Conservation (phyloP, 2,113 vertebrate species). For the Nannospalax galili region DNA sequence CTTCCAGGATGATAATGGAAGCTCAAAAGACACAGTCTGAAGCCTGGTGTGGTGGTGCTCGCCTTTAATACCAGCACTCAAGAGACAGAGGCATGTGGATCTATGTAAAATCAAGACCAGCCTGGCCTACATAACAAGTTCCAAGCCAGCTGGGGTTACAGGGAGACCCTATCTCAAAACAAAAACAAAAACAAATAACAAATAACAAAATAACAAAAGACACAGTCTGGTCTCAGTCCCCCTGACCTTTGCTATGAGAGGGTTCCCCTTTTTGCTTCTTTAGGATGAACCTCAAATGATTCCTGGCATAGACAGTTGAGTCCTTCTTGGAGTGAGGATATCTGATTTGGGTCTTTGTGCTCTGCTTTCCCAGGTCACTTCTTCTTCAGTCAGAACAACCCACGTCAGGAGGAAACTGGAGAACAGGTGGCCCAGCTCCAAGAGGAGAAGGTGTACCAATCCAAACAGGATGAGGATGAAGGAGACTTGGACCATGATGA, state of each 20-base stretch:
- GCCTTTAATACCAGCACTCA: too few relatives aligned
- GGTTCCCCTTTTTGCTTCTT: neutral
- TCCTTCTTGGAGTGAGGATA: neutral
- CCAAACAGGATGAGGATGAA: conserved; percentile 77
- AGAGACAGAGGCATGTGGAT: too few relatives aligned
- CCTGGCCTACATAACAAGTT: too few relatives aligned
- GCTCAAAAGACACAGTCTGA: neutral
- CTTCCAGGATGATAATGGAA: neutral
- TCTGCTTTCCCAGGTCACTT: conserved; percentile 87
- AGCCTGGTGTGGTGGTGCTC: neutral
- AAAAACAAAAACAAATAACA: too few relatives aligned
- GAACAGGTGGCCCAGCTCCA: conserved; percentile 8
- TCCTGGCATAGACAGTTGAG: neutral
- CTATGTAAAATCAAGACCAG: too few relatives aligned
- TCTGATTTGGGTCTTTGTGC: neutral
- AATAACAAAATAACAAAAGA: too few relatives aligned
- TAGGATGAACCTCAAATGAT: neutral
- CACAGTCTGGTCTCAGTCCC: too few relatives aligned
- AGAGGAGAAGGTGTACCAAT: conserved; percentile 85
- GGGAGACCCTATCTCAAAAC: too few relatives aligned
- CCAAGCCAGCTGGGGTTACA: too few relatives aligned
- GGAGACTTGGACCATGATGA: conserved; percentile 87
- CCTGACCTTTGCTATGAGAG: neutral
- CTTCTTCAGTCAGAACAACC: conserved; percentile 80
- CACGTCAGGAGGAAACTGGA: neutral